Conservation (phyloP, 2,113 vertebrate genomes). For the Thalassarche chlororhynchos region DNA sequence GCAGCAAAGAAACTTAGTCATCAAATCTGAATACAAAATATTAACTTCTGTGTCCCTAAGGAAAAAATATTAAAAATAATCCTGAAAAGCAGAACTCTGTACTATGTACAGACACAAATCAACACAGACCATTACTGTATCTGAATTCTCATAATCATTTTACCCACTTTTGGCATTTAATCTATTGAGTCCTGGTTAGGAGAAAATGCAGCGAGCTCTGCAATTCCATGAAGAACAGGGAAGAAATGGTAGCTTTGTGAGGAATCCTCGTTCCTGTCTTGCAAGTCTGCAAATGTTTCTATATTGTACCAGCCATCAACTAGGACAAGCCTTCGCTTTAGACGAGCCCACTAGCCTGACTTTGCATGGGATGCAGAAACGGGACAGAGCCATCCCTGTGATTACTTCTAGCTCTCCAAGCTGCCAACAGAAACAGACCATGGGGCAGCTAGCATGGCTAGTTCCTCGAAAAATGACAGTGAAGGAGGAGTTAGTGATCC, state of each 20-base stretch:
- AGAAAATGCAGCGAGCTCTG: not conserved
- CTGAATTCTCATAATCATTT: not conserved
- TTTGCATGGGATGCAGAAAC: not conserved
- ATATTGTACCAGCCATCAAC: not conserved
- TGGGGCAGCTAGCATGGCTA: not conserved
- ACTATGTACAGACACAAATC: accelerated
- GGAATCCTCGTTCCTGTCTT: not conserved
- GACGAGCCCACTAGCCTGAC: not conserved
- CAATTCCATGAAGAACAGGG: not conserved
- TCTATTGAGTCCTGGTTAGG: not conserved
- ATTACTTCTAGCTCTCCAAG: not conserved
- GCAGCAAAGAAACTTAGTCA: not conserved
- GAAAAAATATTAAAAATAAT: not conserved
- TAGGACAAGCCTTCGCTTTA: not conserved
- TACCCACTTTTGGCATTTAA: not conserved
- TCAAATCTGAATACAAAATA: not conserved
- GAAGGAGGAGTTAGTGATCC: not conserved
- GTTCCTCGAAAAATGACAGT: not conserved
- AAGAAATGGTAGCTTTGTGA: not conserved
- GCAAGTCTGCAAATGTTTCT: not conserved
- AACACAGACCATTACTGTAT: not conserved
- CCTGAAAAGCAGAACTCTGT: not conserved
- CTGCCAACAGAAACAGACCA: not conserved
- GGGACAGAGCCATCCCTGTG: not conserved
- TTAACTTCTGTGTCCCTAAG: not conserved